Base-by-base conservation (phyloP, 2,888 invertebrate genomes). In the Yponomeuta malinellus region DNA sequence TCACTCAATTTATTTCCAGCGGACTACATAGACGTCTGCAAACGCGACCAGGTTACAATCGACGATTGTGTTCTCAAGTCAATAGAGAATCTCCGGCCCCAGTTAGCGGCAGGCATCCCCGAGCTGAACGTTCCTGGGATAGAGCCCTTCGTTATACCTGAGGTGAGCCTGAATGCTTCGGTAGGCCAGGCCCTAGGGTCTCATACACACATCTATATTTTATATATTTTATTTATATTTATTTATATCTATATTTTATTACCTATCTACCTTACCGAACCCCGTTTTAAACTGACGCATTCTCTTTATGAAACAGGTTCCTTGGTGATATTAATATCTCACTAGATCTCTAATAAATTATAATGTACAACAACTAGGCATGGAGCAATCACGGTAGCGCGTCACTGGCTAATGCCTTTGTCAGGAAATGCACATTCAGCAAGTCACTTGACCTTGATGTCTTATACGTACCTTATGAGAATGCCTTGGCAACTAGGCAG, bases 51-150 rank as follows among this genome's bases (percentile, higher is more conserved):
- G 78, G 93, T 93, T 0, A 90, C 94, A 15, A 83, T 96, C 70
- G 93, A 93, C 78, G 90, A 89, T 10, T 96, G 96, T 78, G 91
- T 95, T 0, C 86, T 87, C 29, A 84, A 93, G n/a, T 93, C 95
- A 10, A 93, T 96, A 31, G 93, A 95, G 72, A 79, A 83, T 2
- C 80, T 95, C 23, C 89, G 93, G 63, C 93, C 94, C 0, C 87
- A 93, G 63, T 83, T 96, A 23, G 84, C 87, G 0, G 77, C 85
- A 10, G 96, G 96, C 2, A 95, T 96, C 69, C 93, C 94, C 0
- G 95, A 95, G 78, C 85, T 96, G 1, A 90, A 93, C 23, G 94
- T 96, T 68, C 96, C 96, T 0, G 89, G 94, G 0, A 87, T 95
- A 69, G 96, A 96, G 72, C 96, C 96, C 0, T 92, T 96, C 72